phyloP scores from a whole-genome alignment of 1,140 invertebrate genomes.

The Saxidomus purpurata region DNA sequence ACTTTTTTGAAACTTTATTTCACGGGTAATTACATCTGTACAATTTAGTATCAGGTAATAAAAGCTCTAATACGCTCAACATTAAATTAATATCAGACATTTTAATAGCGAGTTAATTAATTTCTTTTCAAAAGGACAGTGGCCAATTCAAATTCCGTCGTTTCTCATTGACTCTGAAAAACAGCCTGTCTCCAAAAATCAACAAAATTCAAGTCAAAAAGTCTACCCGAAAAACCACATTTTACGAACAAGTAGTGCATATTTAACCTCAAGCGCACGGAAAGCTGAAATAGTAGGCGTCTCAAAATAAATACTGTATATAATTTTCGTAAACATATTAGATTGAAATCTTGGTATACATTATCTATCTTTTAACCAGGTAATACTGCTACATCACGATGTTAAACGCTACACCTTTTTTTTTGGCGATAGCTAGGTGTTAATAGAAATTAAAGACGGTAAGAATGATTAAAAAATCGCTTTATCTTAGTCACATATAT shows the following conservation, averaged over 20 bases:
- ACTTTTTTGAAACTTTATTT: not conserved
- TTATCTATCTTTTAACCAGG: not conserved
- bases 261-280: not conserved
- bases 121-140: not conserved
- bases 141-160: not conserved
- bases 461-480: no score
- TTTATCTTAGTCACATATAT: no score
- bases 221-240: not conserved
- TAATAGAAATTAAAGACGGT: no score
- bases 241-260: not conserved
- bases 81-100: not conserved
- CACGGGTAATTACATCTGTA: not conserved
- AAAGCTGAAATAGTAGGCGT: not conserved
- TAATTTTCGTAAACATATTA: not conserved
- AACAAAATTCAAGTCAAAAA: not conserved
- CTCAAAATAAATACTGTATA: not conserved
- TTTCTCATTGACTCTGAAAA: not conserved
- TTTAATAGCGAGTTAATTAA: conserved; percentile 10
- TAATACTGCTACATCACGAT: not conserved
- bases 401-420: no score
- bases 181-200: not conserved
- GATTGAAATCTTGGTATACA: not conserved
- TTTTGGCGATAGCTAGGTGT: no score
- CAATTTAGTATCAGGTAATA: conserved; percentile 8
- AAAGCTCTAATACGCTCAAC: not conserved